phyloP scores from a whole-genome alignment of 2,888 invertebrate species.

The Epirrhoe alternata region DNA sequence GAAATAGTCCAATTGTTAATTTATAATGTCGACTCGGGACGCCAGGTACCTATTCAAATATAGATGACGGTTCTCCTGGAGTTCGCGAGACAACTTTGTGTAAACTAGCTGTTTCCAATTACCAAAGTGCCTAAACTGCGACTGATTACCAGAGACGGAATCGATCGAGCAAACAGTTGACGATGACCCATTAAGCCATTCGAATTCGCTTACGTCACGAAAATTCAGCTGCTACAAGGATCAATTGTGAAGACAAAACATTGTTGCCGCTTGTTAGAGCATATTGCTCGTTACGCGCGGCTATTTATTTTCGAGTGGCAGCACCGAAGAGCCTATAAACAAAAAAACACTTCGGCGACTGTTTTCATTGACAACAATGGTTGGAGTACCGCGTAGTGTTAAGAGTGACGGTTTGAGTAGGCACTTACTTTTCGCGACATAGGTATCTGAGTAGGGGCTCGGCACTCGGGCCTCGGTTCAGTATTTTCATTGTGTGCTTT shows the following conservation, averaged over 20 bases:
- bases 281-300: constrained; percentile 78
- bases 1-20: constrained; percentile 80
- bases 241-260: constrained; percentile 75
- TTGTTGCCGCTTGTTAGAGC: constrained; percentile 78
- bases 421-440: constrained; percentile 83
- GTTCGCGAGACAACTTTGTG: constrained; percentile 41
- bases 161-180: constrained; percentile 41
- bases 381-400: constrained; percentile 71
- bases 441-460: constrained; percentile 77
- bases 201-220: constrained; percentile 50
- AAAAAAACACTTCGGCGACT: constrained; percentile 83
- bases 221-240: constrained; percentile 61
- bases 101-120: constrained; percentile 44
- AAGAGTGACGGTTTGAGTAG: constrained; percentile 75
- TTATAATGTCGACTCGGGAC: constrained; percentile 64
- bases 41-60: constrained; percentile 59
- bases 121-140: constrained; percentile 37
- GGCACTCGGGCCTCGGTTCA: constrained; percentile 59
- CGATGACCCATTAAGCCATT: constrained; percentile 47
- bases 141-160: constrained; percentile 41
- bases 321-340: constrained; percentile 83
- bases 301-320: constrained; percentile 84
- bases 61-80: constrained; percentile 46
- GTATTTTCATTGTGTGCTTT: constrained; percentile 87
- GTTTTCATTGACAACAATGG: constrained; percentile 84